Conservation (phyloP, 2,888 invertebrate genomes). For the Argyresthia albistria region DNA sequence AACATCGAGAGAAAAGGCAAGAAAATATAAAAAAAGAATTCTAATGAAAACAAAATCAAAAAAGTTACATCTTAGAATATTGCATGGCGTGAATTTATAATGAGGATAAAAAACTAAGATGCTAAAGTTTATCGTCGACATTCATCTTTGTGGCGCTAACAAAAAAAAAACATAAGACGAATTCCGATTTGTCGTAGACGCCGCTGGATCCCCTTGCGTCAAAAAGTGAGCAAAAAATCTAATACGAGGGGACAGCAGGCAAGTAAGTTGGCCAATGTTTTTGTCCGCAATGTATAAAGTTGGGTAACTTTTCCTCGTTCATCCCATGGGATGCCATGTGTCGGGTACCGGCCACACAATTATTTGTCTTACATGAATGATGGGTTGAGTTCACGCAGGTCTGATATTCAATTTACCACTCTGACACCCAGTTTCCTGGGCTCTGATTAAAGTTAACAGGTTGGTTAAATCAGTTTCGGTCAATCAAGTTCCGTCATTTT, state of each 20-base stretch:
- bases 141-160: no score
- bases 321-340: not conserved
- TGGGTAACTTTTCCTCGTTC: not conserved
- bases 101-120: no score
- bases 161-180: not conserved
- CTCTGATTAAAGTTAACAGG: no score
- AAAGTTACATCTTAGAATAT: no score
- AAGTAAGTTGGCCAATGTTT: not conserved
- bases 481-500: no score
- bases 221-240: conserved; percentile 10
- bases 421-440: no score
- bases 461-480: no score
- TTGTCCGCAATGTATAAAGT: not conserved
- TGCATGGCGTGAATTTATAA: no score
- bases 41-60: no score
- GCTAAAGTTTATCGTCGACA: no score
- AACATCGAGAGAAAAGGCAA: no score
- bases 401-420: not conserved
- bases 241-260: conserved; percentile 9
- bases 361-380: conserved; percentile 2
- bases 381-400: conserved; percentile 1
- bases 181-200: not conserved
- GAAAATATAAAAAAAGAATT: no score
- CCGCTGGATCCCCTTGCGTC: not conserved
- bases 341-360: not conserved